phyloP scores from a whole-genome alignment of 2,888 invertebrate genomes.

The Andrena chrysosceles region DNA sequence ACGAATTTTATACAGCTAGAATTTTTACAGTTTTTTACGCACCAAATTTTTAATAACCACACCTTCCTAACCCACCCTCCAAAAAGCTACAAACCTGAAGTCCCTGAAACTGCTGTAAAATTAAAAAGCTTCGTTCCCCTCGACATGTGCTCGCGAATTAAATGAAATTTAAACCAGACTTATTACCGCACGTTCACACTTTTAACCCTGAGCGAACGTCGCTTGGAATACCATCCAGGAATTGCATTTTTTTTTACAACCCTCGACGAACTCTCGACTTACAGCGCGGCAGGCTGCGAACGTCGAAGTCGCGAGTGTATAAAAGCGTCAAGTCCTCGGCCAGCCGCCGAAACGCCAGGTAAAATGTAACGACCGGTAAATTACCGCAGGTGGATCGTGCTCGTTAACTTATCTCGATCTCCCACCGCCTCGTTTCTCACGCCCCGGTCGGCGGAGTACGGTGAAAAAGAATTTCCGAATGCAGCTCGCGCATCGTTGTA shows the following conservation, averaged over 20 bases:
- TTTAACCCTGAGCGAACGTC: neutral
- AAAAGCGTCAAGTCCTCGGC: constrained; percentile 18
- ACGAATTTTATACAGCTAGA: too few species aligned
- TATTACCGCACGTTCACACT: neutral
- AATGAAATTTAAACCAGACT: constrained; percentile 1
- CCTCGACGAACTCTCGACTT: neutral
- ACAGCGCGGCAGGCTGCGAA: constrained; percentile 7
- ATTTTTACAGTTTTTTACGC: too few species aligned
- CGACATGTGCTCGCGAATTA: neutral
- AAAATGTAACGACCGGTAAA: constrained; percentile 48
- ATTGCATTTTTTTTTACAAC: neutral
- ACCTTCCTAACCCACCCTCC: too few species aligned
- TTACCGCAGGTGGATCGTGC: constrained; percentile 47
- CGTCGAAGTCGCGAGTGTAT: neutral
- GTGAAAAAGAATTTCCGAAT: constrained; percentile 73
- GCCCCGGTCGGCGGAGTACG: constrained; percentile 46
- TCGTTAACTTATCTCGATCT: constrained; percentile 75
- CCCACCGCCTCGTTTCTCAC: constrained; percentile 40
- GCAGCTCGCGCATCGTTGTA: constrained; percentile 66
- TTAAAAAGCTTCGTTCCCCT: too few species aligned
- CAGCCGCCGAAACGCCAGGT: constrained; percentile 24
- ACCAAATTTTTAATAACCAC: too few species aligned
- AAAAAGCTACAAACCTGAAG: too few species aligned
- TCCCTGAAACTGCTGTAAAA: too few species aligned
- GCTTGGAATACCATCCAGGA: neutral